A percentile compares a stretch with the other conserved stretches of the same genome.
Evolutionary conservation across 1,140 invertebrate genomes (phyloP).

Genomic region (Drosophila ohnishii): DNA sequence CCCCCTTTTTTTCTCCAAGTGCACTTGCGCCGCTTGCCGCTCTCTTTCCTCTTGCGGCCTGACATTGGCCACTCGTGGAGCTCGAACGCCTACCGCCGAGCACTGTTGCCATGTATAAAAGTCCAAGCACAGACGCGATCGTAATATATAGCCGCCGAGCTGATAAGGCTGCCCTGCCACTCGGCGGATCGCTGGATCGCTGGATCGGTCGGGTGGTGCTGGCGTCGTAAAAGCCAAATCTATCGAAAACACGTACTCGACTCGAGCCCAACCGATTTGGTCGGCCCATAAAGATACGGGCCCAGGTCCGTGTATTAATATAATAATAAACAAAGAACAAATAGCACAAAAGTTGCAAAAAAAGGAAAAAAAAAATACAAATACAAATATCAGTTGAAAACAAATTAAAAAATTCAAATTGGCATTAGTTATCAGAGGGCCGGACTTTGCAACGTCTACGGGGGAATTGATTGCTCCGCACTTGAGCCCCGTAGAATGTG

Average conservation of each 20-base stretch:
- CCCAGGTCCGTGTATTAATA: conserved; percentile 38
- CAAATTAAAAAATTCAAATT: conserved; percentile 56
- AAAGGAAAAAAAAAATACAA: conserved; percentile 14
- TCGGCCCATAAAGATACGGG: conserved; percentile 59
- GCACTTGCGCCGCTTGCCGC: conserved; percentile 4
- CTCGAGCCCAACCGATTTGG: conserved; percentile 49
- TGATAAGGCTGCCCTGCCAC: conserved; percentile 36
- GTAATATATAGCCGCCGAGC: conserved; percentile 35
- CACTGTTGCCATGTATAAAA: conserved; percentile 45
- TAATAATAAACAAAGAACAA: conserved; percentile 67
- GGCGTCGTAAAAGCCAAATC: conserved; percentile 68
- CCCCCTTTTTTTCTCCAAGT: conserved; percentile 10
- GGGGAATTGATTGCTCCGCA: conserved; percentile 34
- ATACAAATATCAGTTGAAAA: conserved; percentile 42
- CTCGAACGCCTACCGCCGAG: conserved; percentile 6
- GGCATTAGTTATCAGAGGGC: conserved; percentile 58
- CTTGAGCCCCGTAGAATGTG: neutral
- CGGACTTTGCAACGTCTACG: conserved; percentile 48
- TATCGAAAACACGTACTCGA: conserved; percentile 69
- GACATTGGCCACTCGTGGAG: conserved; percentile 37
- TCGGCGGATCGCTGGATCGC: conserved; percentile 4
- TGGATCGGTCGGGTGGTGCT: conserved; percentile 1
- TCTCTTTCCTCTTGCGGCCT: neutral
- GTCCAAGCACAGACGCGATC: conserved; percentile 39
- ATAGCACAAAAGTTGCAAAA: conserved; percentile 49